Conservation (phyloP, 2,888 invertebrate species). For the Odontocerum albicorne region DNA sequence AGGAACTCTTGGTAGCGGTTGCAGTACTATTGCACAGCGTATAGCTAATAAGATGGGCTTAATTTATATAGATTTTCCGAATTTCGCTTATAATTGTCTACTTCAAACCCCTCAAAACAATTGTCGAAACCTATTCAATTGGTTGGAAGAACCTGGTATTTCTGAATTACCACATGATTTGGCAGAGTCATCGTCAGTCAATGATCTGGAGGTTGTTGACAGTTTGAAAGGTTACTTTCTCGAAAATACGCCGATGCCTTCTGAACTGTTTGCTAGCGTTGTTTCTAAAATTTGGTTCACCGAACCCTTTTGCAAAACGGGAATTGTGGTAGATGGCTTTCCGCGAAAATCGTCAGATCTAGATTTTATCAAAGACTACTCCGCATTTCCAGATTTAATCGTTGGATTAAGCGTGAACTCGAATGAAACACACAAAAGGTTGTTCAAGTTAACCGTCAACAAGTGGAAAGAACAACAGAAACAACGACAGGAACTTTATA, state of each 20-base stretch:
- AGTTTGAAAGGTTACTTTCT: constrained; percentile 51
- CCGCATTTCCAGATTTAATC: constrained; percentile 61
- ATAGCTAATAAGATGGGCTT: constrained; percentile 60
- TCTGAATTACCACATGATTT: constrained; percentile 1
- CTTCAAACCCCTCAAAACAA: neutral
- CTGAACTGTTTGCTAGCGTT: constrained; percentile 49
- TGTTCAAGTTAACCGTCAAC: constrained; percentile 44
- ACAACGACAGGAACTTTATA: constrained; percentile 43
- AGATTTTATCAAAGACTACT: constrained; percentile 53
- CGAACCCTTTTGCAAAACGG: constrained; percentile 51
- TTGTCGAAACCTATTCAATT: constrained; percentile 9
- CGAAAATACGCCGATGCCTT: constrained; percentile 50
- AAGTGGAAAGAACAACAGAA: constrained; percentile 49
- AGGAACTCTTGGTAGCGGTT: constrained; percentile 59
- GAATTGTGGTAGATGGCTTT: constrained; percentile 64
- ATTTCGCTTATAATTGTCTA: constrained; percentile 31
- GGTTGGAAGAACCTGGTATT: constrained; percentile 14
- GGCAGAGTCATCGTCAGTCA: neutral
- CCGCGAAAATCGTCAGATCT: constrained; percentile 59
- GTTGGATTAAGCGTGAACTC: constrained; percentile 51
- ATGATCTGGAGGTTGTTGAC: constrained; percentile 4
- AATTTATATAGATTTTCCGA: constrained; percentile 53
- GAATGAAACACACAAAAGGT: constrained; percentile 45
- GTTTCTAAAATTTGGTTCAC: constrained; percentile 57
- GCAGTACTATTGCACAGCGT: constrained; percentile 51